Conservation (phyloP, 1,140 invertebrate genomes). For the Pogonomyrmex californicus region DNA sequence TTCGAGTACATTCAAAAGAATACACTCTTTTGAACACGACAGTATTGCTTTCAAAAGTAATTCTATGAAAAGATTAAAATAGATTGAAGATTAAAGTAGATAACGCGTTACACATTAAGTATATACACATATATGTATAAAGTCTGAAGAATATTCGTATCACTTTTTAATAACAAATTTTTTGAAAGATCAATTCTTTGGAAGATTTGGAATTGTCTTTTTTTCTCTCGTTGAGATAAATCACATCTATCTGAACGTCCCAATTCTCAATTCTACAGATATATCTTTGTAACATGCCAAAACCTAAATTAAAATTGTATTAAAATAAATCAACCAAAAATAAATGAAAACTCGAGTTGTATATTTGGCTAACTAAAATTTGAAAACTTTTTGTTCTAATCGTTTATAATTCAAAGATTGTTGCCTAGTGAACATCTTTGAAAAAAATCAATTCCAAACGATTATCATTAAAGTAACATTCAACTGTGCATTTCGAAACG, state of each 20-base stretch:
- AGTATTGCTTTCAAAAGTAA: not conserved
- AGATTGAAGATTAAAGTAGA: too few species aligned
- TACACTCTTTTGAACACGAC: not conserved
- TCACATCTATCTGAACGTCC: not conserved
- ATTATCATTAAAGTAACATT: not conserved
- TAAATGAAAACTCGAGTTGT: not conserved
- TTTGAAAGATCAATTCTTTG: not conserved
- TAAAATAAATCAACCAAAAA: not conserved
- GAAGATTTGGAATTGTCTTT: not conserved
- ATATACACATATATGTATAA: not conserved
- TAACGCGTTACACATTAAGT: not conserved
- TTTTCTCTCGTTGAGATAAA: not conserved
- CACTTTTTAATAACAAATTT: not conserved
- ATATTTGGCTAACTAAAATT: not conserved
- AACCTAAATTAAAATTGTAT: not conserved
- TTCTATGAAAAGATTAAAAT: not conserved
- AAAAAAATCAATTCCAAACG: not conserved
- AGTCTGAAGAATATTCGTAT: not conserved
- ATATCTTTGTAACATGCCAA: not conserved
- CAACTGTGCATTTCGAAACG: not conserved
- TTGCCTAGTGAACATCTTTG: not conserved
- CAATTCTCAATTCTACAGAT: not conserved
- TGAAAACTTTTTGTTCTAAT: not conserved
- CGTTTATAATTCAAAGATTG: not conserved
- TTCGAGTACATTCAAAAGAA: not conserved